Evolutionary conservation across 2,113 vertebrate genomes (phyloP), one percentile per base, ranked within the genome.

Genomic region (Colaptes auratus): DNA sequence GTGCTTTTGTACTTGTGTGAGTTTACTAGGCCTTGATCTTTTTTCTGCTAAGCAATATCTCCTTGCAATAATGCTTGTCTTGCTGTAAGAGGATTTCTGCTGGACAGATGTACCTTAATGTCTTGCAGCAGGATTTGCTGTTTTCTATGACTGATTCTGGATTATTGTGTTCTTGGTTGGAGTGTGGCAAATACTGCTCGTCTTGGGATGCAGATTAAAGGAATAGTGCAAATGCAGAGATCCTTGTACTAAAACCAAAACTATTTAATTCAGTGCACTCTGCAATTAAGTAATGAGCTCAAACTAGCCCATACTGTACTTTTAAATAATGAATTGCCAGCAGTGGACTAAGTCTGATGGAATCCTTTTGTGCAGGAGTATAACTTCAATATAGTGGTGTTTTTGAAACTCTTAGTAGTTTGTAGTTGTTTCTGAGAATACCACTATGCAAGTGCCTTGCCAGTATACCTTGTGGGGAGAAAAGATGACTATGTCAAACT

Each of bases 71-170:
- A 96, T 85, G 86, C 95, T 81, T 67, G 74, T 89, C 70, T 42
- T 67, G 81, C 71, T 94, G 19, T 96, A 95, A 96, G 96, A 96
- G 89, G 97, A 96, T 97, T 96, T 96, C 82, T 88, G 69, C 89
- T 86, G 88, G 91, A 80, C 95, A 93, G 94, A 89, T 95, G 93
- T 86, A 94, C 89, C 93, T 96, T 96, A 89, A 92, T 94, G 95
- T 81, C 81, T 94, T 90, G 59, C 88, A 90, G 89, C 65, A 88
- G 93, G 96, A 96, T 97, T 97, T 96, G 44, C 77, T 91, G 84
- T 78, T 96, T 92, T 92, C 20, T 95, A 90, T 86, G 55, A 74
- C 59, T 73, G 78, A 66, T 58, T 89, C 61, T 81, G 92, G 93
- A 94, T 96, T 95, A 91, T 42, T 81, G 35, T 84, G 78, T 31